Base-by-base conservation (phyloP, 2,888 invertebrate genomes). In the Sycophila texana region DNA sequence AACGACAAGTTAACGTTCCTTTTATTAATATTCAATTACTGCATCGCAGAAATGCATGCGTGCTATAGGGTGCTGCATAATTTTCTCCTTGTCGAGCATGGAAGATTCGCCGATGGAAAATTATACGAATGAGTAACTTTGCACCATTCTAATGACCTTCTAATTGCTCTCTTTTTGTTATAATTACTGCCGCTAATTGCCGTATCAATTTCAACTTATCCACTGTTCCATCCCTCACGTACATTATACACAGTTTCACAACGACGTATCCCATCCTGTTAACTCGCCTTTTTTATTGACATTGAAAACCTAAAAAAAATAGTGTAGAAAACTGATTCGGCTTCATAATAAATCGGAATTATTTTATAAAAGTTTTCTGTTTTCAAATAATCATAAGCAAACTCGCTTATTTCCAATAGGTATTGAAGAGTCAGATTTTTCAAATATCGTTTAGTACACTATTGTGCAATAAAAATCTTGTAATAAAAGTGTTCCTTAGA, bases 191-290 rank as follows among this genome's bases (percentile, higher is more conserved):
- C 26, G 65, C 77, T 81, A 77, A 81, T 81, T 81, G 72, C 74
- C 74, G 20, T 61, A 81, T 77, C 77, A 81, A 77, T 77, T 81
- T 77, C 74, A 77, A 71, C 16, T 81, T 80, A 80, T 73, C 73
- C 61, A n/a, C 18, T 18, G 57, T 57, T 16, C 39, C 53, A 18
- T 57, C 57, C 20, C 18, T 39, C 3, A 3, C 18, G 22, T 61
- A 20, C 16, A 58, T 67, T 47, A 63, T 16, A 55, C 47, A 57
- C 13, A 73, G 61, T 53, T 47, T 13, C 66, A 10, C 66, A 20
- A 30, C 14, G 26, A 49, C 57, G 14, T 60, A 39, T 68, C 12
- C 51, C 18, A n/a, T 1, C 67, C 12, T 60, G 66, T 63, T 61
- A 60, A 55, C 60, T 47, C 5, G 61, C 55, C 58, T 10, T 73